A percentile compares a stretch with the other conserved stretches of the same genome.
These are phyloP conservation scores for Pangasianodon hypophthalmus DNA, from an alignment of 2,113 vertebrate genomes.

Conservation along the genomic window DNA sequence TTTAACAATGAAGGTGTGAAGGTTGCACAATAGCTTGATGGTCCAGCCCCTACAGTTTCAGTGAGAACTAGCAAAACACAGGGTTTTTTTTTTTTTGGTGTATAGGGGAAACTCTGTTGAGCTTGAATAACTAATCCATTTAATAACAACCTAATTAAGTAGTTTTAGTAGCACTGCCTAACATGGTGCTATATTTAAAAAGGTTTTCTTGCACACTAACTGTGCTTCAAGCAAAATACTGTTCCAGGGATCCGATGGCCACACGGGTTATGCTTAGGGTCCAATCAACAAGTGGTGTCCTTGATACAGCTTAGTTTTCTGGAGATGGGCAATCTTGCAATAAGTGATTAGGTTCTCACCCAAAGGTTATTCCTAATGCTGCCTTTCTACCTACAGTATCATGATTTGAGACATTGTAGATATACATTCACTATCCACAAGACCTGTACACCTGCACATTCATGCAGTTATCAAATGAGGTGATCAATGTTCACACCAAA, in stretches of 20 bases:
- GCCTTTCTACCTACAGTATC: background rate
- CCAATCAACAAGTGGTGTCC: background rate
- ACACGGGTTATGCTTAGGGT: background rate
- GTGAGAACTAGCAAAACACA: constrained; percentile 13
- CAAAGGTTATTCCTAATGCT: background rate
- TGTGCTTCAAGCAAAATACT: background rate
- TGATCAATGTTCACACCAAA: background rate
- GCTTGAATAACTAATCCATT: background rate
- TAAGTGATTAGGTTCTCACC: background rate
- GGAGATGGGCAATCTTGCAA: background rate
- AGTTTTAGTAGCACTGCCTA: background rate
- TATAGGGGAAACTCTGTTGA: background rate
- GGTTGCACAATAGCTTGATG: constrained; percentile 13
- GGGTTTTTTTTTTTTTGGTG: background rate
- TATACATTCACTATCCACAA: background rate
- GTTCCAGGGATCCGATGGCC: background rate
- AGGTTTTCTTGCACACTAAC: background rate
- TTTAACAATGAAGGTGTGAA: constrained; percentile 17
- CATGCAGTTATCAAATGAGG: background rate
- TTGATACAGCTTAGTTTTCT: background rate
- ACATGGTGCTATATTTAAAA: background rate
- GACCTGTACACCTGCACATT: background rate
- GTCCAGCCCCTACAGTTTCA: constrained; percentile 1
- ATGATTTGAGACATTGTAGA: background rate
- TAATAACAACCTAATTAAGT: background rate